A percentile compares a stretch with the other conserved stretches of the same genome.
Conservation (phyloP, 2,888 invertebrate species). For the Gymnoscelis rufifasciata region DNA sequence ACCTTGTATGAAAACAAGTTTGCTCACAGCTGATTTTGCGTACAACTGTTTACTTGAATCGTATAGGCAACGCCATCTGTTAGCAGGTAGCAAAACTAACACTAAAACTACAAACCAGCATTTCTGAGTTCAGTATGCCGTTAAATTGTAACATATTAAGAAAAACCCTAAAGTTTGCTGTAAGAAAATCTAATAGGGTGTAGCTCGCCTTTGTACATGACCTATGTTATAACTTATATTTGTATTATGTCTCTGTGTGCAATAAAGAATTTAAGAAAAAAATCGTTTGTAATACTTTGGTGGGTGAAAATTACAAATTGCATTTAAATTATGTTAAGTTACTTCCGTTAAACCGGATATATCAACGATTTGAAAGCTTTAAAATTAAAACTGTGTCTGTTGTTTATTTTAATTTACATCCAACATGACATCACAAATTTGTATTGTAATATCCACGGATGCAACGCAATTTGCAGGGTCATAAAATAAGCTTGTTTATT, state of each 20-base stretch:
- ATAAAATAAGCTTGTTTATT: conserved; percentile 43
- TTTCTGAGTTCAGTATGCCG: too few relatives aligned
- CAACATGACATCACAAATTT: conserved; percentile 62
- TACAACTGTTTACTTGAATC: background rate
- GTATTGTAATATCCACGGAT: conserved; percentile 69
- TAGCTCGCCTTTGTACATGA: too few relatives aligned
- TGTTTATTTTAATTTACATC: conserved; percentile 45
- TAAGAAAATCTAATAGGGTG: too few relatives aligned
- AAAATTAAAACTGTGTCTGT: conserved; percentile 15
- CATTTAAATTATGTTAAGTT: background rate
- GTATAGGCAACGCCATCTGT: conserved; percentile 59
- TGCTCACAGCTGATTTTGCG: background rate
- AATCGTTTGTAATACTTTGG: too few relatives aligned
- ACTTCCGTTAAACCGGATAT: conserved; percentile 12
- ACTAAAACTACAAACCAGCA: background rate
- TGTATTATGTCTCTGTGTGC: too few relatives aligned
- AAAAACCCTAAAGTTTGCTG: too few relatives aligned
- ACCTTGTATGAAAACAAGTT: too few relatives aligned
- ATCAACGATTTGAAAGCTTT: conserved; percentile 7
- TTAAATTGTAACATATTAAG: too few relatives aligned
- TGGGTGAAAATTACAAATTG: background rate
- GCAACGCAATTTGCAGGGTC: conserved; percentile 72
- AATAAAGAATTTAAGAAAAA: too few relatives aligned
- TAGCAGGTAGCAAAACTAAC: conserved; percentile 55
- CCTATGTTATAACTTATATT: too few relatives aligned